Conservation (phyloP, 2,888 invertebrate genomes). For the Hydropsyche betteni region DNA sequence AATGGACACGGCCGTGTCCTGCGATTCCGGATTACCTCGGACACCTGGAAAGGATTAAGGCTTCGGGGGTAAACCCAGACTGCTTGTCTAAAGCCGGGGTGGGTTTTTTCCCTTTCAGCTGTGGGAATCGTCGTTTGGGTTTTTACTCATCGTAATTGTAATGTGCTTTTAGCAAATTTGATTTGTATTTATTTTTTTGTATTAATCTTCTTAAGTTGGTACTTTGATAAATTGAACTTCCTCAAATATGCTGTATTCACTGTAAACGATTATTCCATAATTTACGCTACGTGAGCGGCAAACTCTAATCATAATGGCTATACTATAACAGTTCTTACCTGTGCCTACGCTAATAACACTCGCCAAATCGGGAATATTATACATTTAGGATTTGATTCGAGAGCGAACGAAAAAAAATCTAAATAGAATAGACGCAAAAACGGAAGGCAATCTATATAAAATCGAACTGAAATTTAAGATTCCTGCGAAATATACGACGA, state of each 20-base stretch:
- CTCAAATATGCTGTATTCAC: conserved; percentile 13
- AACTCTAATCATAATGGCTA: conserved; percentile 24
- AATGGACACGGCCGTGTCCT: too few relatives aligned
- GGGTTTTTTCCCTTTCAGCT: too few relatives aligned
- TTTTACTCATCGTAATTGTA: too few relatives aligned
- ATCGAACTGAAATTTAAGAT: too few relatives aligned
- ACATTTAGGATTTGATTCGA: conserved; percentile 12
- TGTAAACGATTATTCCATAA: conserved; percentile 32
- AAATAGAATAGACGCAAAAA: too few relatives aligned
- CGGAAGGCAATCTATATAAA: too few relatives aligned
- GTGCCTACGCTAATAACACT: conserved; percentile 22
- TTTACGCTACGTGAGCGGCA: conserved; percentile 28
- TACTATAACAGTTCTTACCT: conserved; percentile 21
- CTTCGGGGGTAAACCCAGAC: neutral
- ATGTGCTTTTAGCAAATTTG: too few relatives aligned
- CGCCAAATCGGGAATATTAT: conserved; percentile 26
- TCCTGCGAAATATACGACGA: conserved; percentile 3
- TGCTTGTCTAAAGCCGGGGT: neutral
- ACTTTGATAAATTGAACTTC: neutral
- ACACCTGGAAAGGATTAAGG: conserved; percentile 11
- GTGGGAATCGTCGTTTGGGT: too few relatives aligned
- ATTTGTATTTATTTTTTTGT: too few relatives aligned
- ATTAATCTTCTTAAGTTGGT: too few relatives aligned
- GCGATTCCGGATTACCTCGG: neutral
- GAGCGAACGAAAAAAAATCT: too few relatives aligned